These are phyloP conservation scores for Pampusana beccarii DNA, from an alignment of 2,113 vertebrate species.

Conservation along the genomic window DNA sequence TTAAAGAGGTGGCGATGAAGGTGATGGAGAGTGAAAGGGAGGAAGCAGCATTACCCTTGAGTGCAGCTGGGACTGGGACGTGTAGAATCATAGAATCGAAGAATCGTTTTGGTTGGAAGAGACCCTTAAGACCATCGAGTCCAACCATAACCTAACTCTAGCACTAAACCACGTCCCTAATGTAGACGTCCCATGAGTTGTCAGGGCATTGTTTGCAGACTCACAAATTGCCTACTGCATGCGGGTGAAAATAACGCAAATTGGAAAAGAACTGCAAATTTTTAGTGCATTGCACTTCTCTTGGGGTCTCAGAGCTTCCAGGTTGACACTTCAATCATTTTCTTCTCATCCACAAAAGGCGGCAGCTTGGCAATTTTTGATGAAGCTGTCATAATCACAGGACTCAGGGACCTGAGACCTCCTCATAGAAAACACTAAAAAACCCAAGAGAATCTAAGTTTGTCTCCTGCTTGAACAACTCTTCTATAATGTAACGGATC, in stretches of 20 bases:
- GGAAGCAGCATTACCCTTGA: not conserved
- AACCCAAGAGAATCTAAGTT: not conserved
- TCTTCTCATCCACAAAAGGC: not conserved
- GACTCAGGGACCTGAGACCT: not conserved
- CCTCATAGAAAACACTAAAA: not conserved
- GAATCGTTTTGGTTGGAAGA: no score
- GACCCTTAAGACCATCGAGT: no score
- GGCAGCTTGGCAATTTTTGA: not conserved
- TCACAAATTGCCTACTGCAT: not conserved
- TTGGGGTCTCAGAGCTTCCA: not conserved
- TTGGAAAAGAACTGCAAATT: fast-evolving
- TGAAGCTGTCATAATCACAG: not conserved
- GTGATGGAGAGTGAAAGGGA: not conserved
- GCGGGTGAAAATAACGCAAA: not conserved
- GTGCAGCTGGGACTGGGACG: not conserved
- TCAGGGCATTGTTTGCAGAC: not conserved
- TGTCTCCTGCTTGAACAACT: not conserved
- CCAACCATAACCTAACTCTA: no score
- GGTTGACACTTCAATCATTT: not conserved
- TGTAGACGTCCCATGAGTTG: fast-evolving
- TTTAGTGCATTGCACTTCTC: fast-evolving
- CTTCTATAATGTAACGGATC: no score
- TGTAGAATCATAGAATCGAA: no score
- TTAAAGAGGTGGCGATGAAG: not conserved
- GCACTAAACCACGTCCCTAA: no score